Conservation (phyloP, 92 coral and sea anemone species). For the Montipora capitata region DNA sequence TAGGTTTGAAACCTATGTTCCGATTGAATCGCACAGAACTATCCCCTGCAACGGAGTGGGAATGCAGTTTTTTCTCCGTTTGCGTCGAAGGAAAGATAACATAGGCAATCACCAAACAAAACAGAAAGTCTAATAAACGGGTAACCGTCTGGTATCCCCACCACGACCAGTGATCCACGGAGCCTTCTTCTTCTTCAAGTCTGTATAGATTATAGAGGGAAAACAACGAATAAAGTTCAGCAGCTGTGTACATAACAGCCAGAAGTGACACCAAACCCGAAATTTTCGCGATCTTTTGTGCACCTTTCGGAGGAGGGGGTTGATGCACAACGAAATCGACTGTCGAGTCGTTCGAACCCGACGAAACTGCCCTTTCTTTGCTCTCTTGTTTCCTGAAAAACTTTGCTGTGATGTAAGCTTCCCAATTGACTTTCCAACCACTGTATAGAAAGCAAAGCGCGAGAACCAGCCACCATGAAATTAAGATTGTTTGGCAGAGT, state of each 20-base stretch:
- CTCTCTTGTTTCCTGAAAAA: constrained; percentile 52
- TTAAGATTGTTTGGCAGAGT: constrained; percentile 80
- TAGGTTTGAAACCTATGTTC: neutral
- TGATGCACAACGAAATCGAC: neutral
- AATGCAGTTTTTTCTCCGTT: constrained; percentile 3
- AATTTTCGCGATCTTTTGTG: constrained; percentile 74
- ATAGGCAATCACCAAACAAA: constrained; percentile 80
- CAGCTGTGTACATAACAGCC: constrained; percentile 57
- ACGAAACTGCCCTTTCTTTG: constrained; percentile 20
- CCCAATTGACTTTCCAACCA: constrained; percentile 77
- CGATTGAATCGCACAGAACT: constrained; percentile 27
- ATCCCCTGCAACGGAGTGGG: constrained; percentile 25
- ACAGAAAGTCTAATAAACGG: constrained; percentile 60
- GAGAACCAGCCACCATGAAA: constrained; percentile 82
- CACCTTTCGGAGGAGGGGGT: constrained; percentile 59
- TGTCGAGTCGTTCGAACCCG: constrained; percentile 1
- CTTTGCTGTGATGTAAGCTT: constrained; percentile 49
- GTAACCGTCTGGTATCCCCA: constrained; percentile 76
- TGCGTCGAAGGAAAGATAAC: constrained; percentile 79
- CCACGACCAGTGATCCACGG: constrained; percentile 89
- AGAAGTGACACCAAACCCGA: constrained; percentile 79
- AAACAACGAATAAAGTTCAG: constrained; percentile 80
- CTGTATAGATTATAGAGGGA: constrained; percentile 76
- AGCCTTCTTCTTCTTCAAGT: constrained; percentile 17
- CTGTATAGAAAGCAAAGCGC: constrained; percentile 78